These are phyloP conservation scores for Plumapathes pennacea DNA, from an alignment of 92 coral and sea anemone species.

Conservation along the genomic window DNA sequence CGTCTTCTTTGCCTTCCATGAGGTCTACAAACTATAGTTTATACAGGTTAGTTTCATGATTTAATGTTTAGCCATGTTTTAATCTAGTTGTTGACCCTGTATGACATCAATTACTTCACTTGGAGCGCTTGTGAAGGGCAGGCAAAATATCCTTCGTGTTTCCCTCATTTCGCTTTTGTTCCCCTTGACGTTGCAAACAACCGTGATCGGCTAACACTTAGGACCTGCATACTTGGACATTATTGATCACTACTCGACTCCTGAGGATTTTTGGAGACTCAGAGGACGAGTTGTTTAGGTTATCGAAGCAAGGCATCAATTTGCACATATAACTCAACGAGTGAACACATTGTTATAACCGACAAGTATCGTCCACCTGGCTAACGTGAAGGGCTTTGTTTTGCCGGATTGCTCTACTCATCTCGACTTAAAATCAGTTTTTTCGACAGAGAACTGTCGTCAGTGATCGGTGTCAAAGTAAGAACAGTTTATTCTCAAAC, in stretches of 20 bases:
- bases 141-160: conserved; percentile 91
- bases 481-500: no score
- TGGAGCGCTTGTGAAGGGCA: conserved; percentile 90
- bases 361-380: conserved; percentile 71
- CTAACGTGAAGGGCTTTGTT: conserved; percentile 72
- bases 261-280: conserved; percentile 50
- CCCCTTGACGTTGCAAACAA: conserved; percentile 89
- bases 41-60: conserved; percentile 95
- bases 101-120: conserved; percentile 95
- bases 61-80: conserved; percentile 90
- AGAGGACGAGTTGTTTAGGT: conserved; percentile 83
- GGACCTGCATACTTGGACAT: conserved; percentile 50
- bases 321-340: conserved; percentile 98
- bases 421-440: conserved; percentile 5
- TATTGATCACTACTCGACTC: conserved; percentile 54
- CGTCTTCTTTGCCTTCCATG: conserved; percentile 64
- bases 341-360: conserved; percentile 73
- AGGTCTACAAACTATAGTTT: conserved; percentile 81
- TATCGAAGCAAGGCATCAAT: conserved; percentile 92
- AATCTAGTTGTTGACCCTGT: conserved; percentile 91
- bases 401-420: conserved; percentile 27
- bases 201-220: conserved; percentile 71
- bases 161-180: conserved; percentile 91
- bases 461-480: no score
- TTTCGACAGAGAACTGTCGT: conserved; percentile 26